Evolutionary conservation across 2,113 vertebrate genomes (phyloP), one percentile per base, ranked within the genome.

Genomic region (Dinomys branickii): DNA sequence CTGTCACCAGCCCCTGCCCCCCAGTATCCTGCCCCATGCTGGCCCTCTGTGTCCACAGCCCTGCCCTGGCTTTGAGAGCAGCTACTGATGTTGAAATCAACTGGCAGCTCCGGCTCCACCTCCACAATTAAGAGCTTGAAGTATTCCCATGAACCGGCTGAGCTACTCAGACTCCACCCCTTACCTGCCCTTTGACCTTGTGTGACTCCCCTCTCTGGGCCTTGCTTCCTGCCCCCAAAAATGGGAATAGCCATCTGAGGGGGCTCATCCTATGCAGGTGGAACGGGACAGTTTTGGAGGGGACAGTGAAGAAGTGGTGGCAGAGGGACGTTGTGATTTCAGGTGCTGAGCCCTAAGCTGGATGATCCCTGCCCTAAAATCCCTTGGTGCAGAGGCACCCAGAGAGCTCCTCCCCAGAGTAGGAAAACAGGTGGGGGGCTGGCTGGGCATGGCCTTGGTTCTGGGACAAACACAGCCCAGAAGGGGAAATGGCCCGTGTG

Each of bases 141-240:
- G 81, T 84, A 94, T 89, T 41, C 89, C 84, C 52, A 58, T 94
- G 41, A 13, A 81, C 83, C 1, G 13, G 63, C 65, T 73, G 33
- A 73, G 73, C 88, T 50, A 38, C 88, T 77, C 65, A 28, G n/a
- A 16, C 91, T 87, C 93, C 93, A 85, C 93, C 87, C 86, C 80
- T 95, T 63, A 41, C 85, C 77, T 94, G 88, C 65, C 88, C 89
- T 85, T 54, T 96, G 92, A 94, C 77, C 91, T 94, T 22, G 3
- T 44, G 14, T 50, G 24, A 41, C 80, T 85, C 85, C 63, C 63
- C 75, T 86, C 47, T 44, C 52, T 61, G 30, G 26, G 77, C 85
- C 63, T 84, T 52, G 41, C 65, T 83, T 93, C 87, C 77, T 85
- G 35, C 67, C 65, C 26, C 75, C 58, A 80, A 35, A n/a, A 41